A percentile compares a stretch with the other conserved stretches of the same genome.
Evolutionary conservation across 2,888 invertebrate genomes (phyloP).

Genomic region (Cantharis nigra): DNA sequence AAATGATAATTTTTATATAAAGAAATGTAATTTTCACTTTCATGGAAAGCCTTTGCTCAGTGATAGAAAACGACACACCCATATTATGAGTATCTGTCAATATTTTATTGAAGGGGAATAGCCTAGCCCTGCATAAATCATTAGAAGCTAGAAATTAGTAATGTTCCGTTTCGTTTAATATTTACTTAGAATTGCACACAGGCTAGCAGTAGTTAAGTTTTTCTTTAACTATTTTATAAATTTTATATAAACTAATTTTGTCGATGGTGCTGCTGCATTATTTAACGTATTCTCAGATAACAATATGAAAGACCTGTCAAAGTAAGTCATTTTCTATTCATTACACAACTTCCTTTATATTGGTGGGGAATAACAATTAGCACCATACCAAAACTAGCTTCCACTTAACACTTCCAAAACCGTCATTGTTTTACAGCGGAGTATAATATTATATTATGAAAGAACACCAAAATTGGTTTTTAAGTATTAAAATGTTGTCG

Average conservation of each 20-base stretch:
- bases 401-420: neutral
- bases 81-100: neutral
- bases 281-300: neutral
- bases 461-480: too few relatives aligned
- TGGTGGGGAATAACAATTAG: neutral
- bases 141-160: neutral
- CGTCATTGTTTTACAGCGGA: neutral
- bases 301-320: neutral
- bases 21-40: neutral
- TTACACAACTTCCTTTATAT: neutral
- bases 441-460: too few relatives aligned
- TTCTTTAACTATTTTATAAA: neutral
- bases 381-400: neutral
- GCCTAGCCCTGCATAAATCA: neutral
- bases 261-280: neutral
- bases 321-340: neutral
- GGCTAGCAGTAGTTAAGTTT: neutral
- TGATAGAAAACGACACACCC: neutral
- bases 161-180: neutral
- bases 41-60: neutral
- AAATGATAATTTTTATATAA: neutral
- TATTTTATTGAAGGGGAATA: neutral
- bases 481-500: too few relatives aligned
- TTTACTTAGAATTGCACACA: neutral
- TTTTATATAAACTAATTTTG: neutral